Conservation (phyloP, 2,797 vertebrate genomes). For the Heliangelus exortis region DNA sequence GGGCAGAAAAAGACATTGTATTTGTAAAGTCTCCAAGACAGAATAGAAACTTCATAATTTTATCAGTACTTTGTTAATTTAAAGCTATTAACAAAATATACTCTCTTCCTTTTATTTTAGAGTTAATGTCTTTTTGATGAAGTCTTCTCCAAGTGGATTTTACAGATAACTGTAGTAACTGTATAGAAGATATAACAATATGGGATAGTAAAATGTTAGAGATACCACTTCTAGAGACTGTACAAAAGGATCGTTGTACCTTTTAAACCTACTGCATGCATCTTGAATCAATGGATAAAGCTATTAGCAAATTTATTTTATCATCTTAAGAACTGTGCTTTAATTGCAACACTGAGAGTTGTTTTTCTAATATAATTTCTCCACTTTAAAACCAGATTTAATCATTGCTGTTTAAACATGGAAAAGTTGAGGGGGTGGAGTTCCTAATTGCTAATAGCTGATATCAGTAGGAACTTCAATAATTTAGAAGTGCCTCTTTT, state of each 20-base stretch:
- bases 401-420: slow-evolving; percentile 65
- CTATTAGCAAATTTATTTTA: slow-evolving; percentile 66
- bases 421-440: slow-evolving; percentile 45
- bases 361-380: slow-evolving; percentile 70
- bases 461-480: slow-evolving; percentile 66
- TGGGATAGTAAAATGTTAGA: background rate
- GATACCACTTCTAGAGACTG: background rate
- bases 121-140: background rate
- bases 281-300: slow-evolving; percentile 49
- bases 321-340: slow-evolving; percentile 59
- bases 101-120: background rate
- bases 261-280: background rate
- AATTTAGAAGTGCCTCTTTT: slow-evolving; percentile 74
- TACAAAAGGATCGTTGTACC: background rate
- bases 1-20: background rate
- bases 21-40: background rate
- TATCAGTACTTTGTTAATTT: slow-evolving; percentile 2
- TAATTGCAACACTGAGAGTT: slow-evolving; percentile 64
- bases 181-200: background rate
- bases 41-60: background rate
- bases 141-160: background rate
- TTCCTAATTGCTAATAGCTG: slow-evolving; percentile 72
- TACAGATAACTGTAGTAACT: background rate
- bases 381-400: slow-evolving; percentile 69
- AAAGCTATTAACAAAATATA: background rate